These are phyloP conservation scores for Caenorhabditis virilis DNA, from an alignment of 2,888 invertebrate genomes.

Conservation along the genomic window DNA sequence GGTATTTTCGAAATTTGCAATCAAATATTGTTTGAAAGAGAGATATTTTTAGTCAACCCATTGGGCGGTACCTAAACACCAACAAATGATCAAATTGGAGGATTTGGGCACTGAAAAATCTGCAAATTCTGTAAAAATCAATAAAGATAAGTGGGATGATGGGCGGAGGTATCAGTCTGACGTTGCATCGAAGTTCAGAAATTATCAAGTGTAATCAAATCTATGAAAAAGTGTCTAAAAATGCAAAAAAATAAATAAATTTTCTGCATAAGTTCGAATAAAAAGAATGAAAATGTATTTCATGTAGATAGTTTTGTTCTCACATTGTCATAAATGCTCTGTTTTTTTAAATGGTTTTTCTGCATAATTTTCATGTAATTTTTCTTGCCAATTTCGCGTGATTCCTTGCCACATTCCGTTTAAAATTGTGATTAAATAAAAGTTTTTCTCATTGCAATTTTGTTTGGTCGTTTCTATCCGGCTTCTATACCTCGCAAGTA, in stretches of 20 bases:
- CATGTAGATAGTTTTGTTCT: no score
- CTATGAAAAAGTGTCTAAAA: neutral
- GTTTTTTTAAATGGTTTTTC: neutral
- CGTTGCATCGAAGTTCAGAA: conserved; percentile 21
- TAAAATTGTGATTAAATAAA: no score
- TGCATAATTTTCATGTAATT: conserved; percentile 1
- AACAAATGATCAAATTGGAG: conserved; percentile 24
- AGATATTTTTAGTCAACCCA: conserved; percentile 47
- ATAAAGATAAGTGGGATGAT: conserved; percentile 16
- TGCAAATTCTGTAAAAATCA: neutral
- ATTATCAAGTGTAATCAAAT: conserved; percentile 15
- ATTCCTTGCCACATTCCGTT: no score
- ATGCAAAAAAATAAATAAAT: neutral
- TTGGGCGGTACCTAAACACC: conserved; percentile 45
- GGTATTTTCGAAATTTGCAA: conserved; percentile 16
- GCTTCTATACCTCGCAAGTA: no score
- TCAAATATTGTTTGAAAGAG: neutral
- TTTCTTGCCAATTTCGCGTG: no score
- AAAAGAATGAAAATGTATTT: neutral
- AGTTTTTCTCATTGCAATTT: no score
- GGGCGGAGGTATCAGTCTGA: conserved; percentile 27
- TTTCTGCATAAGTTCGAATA: neutral
- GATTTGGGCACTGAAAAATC: conserved; percentile 1
- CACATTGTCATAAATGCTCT: no score
- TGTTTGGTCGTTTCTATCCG: no score